A percentile compares a stretch with the other conserved stretches of the same genome.
Conservation (phyloP, 2,888 invertebrate species). For the Chironomus tentans region DNA sequence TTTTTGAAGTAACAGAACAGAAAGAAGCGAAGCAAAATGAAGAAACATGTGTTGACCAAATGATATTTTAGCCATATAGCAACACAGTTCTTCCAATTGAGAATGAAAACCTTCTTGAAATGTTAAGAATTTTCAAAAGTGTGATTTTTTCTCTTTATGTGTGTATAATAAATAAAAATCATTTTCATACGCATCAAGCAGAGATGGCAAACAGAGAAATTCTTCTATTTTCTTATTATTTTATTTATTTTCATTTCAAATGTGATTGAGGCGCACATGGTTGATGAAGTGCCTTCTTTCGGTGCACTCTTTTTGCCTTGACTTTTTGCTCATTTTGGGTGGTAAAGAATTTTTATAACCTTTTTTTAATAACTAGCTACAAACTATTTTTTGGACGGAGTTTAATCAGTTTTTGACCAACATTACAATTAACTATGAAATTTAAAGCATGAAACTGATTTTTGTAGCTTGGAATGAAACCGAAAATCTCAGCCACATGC, state of each 20-base stretch:
- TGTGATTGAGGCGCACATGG: slow-evolving; percentile 6
- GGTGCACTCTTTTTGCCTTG: background rate
- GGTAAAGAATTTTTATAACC: too few species aligned
- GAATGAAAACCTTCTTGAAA: slow-evolving; percentile 13
- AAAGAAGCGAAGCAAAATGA: background rate
- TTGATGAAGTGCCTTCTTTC: slow-evolving; percentile 14
- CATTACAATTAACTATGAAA: too few species aligned
- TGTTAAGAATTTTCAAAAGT: slow-evolving; percentile 24
- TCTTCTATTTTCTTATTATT: background rate
- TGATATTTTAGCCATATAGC: slow-evolving; percentile 19
- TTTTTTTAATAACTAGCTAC: too few species aligned
- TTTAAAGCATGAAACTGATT: too few species aligned
- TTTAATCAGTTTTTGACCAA: too few species aligned
- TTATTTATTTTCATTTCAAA: slow-evolving; percentile 3
- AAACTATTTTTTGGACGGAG: too few species aligned
- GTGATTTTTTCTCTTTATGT: slow-evolving; percentile 10
- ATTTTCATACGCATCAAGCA: background rate
- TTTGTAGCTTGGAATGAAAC: too few species aligned
- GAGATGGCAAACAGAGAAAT: background rate
- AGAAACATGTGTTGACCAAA: slow-evolving; percentile 27
- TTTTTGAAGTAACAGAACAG: background rate
- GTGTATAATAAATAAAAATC: background rate
- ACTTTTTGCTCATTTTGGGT: too few species aligned
- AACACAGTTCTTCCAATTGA: background rate
- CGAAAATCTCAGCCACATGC: too few species aligned